Evolutionary conservation across 2,888 invertebrate species (phyloP).

Genomic region (Cryptus armator): DNA sequence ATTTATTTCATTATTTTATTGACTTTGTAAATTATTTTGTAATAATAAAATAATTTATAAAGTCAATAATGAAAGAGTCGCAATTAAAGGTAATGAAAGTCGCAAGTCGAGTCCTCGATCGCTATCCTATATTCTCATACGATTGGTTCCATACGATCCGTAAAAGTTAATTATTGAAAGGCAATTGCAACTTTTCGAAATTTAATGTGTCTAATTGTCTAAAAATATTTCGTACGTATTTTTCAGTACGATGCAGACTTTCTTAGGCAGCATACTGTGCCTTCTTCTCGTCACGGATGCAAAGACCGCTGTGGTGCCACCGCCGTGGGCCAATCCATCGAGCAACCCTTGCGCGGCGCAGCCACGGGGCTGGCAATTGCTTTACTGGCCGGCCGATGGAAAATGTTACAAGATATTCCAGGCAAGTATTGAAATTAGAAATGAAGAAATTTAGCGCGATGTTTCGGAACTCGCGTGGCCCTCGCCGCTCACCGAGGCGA

Average conservation of each 20-base stretch:
- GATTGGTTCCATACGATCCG: too few relatives aligned
- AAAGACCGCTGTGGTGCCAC: conserved; percentile 91
- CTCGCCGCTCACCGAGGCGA: conserved; percentile 4
- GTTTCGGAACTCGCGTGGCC: conserved; percentile 2
- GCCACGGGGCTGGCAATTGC: conserved; percentile 93
- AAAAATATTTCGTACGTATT: conserved; percentile 22
- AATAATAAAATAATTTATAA: neutral
- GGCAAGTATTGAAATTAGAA: conserved; percentile 82
- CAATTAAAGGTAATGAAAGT: neutral
- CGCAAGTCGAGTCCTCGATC: too few relatives aligned
- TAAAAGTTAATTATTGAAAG: too few relatives aligned
- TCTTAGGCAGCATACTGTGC: conserved; percentile 72
- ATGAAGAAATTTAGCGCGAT: conserved; percentile 48
- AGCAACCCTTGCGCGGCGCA: conserved; percentile 93
- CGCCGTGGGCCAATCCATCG: conserved; percentile 94
- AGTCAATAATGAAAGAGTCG: neutral
- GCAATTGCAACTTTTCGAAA: neutral
- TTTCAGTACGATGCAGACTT: conserved; percentile 77
- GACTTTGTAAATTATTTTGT: neutral
- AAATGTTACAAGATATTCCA: conserved; percentile 95
- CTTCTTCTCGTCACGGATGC: conserved; percentile 78
- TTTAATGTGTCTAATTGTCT: neutral
- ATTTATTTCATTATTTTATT: too few relatives aligned
- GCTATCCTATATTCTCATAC: too few relatives aligned
- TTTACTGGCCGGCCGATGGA: conserved; percentile 94